Evolutionary conservation across 2,888 invertebrate genomes (phyloP).

Genomic region (Thereva unica): DNA sequence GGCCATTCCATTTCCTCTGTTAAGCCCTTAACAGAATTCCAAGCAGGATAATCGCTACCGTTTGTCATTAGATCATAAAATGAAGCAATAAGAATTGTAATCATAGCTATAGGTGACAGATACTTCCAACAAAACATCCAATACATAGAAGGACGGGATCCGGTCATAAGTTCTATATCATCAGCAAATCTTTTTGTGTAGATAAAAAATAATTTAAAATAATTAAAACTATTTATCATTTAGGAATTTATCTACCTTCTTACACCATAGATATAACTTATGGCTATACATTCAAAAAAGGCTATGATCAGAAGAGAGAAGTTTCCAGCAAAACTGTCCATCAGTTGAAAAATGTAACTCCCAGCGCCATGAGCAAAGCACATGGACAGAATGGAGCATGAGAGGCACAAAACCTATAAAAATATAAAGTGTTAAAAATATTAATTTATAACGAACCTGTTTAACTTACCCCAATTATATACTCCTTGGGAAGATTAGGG

Average conservation of each 20-base stretch:
- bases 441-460: not conserved
- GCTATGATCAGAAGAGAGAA: conserved; percentile 91
- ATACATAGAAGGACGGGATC: conserved; percentile 82
- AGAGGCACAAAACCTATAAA: conserved; percentile 66
- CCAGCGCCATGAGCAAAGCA: conserved; percentile 91
- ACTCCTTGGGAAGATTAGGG: conserved; percentile 87
- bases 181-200: conserved; percentile 77
- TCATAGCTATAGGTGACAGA: conserved; percentile 85
- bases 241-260: conserved; percentile 66
- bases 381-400: conserved; percentile 85
- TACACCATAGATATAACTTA: conserved; percentile 92
- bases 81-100: conserved; percentile 81
- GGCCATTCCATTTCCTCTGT: conserved; percentile 85
- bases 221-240: not conserved
- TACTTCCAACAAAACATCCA: conserved; percentile 97
- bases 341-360: conserved; percentile 90
- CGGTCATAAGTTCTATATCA: conserved; percentile 94
- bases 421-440: conserved; percentile 1
- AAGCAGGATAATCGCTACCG: conserved; percentile 84
- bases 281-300: conserved; percentile 88
- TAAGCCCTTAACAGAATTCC: conserved; percentile 73
- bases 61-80: conserved; percentile 78
- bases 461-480: conserved; percentile 71
- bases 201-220: no score
- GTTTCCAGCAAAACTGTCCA: conserved; percentile 93